Conservation (phyloP, 2,797 vertebrate species). For the Cuniculus paca region DNA sequence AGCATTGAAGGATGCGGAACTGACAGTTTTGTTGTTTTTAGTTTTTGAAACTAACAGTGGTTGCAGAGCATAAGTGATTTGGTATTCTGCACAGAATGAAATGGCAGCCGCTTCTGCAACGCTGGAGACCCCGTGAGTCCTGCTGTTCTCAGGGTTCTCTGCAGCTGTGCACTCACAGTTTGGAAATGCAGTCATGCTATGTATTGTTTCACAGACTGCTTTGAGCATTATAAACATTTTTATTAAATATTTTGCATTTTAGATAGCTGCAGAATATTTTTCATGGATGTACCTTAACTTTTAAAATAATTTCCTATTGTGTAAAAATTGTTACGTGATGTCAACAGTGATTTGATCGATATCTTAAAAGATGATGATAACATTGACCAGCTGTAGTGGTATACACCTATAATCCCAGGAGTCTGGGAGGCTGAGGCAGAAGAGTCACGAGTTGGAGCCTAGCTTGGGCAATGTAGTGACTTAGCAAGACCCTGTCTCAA, state of each 20-base stretch:
- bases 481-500: not conserved
- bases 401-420: not conserved
- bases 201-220: not conserved
- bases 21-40: not conserved
- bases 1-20: not conserved
- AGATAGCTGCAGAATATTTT: conserved; percentile 8
- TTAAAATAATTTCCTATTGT: not conserved
- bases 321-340: not conserved
- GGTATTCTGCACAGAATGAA: not conserved
- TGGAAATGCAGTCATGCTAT: not conserved
- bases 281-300: not conserved
- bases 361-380: not conserved
- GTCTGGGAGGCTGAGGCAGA: not conserved
- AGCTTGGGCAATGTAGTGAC: not conserved
- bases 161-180: not conserved
- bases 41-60: conserved; percentile 6
- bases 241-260: conserved; percentile 27
- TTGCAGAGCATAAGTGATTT: not conserved
- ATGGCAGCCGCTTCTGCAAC: not conserved
- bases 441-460: not conserved
- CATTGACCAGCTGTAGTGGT: not conserved
- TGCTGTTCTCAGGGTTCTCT: not conserved
- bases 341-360: not conserved
- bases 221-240: not conserved
- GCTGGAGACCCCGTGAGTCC: not conserved